These are phyloP conservation scores for Drosophila persimilis DNA, from an alignment of 1,140 invertebrate genomes.

Conservation along the genomic window DNA sequence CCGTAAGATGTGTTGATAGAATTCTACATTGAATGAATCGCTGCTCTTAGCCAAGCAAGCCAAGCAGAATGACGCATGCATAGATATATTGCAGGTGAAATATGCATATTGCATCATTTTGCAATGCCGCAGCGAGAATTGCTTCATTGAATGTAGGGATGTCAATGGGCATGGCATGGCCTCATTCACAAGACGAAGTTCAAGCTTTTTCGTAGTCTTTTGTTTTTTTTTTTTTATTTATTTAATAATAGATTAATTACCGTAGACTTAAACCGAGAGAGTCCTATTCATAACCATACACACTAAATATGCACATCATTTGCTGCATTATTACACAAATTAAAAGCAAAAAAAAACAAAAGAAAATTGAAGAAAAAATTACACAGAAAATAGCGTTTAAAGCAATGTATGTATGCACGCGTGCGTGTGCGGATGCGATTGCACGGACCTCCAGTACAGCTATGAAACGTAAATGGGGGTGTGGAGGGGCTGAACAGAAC, in stretches of 20 bases:
- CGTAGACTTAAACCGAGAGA: constrained; percentile 77
- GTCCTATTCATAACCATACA: constrained; percentile 79
- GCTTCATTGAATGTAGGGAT: too few relatives aligned
- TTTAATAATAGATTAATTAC: constrained; percentile 81
- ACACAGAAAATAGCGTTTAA: constrained; percentile 35
- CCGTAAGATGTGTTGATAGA: too few relatives aligned
- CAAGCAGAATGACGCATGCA: too few relatives aligned
- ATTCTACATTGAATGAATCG: too few relatives aligned
- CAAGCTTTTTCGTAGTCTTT: neutral
- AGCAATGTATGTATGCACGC: constrained; percentile 35
- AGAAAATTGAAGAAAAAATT: constrained; percentile 11
- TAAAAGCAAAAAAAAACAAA: constrained; percentile 37
- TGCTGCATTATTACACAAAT: constrained; percentile 49
- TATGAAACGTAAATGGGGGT: constrained; percentile 21
- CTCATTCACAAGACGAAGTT: too few relatives aligned
- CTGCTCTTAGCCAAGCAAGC: too few relatives aligned
- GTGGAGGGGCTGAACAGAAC: constrained; percentile 15
- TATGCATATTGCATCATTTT: too few relatives aligned
- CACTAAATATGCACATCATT: constrained; percentile 79
- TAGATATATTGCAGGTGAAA: too few relatives aligned
- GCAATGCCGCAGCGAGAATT: too few relatives aligned
- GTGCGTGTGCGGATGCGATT: constrained; percentile 35
- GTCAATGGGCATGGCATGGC: too few relatives aligned
- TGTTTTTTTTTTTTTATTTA: constrained; percentile 73
- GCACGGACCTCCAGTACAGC: constrained; percentile 38